These are phyloP conservation scores for Liasis olivaceus DNA, from an alignment of 2,797 vertebrate genomes.

Conservation along the genomic window DNA sequence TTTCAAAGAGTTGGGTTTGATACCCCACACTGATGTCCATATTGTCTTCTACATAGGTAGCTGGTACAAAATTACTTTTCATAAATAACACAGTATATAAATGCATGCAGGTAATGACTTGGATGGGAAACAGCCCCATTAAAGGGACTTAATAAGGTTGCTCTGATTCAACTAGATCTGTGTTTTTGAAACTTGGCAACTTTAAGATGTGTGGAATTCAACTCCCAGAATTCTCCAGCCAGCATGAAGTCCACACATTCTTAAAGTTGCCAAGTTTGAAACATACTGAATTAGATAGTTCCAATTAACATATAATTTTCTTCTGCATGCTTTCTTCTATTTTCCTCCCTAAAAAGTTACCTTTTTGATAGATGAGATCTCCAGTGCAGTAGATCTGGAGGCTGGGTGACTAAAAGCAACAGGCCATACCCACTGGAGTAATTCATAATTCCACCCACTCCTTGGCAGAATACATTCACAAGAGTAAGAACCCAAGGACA, in stretches of 20 bases:
- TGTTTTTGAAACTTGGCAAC: not conserved
- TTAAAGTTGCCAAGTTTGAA: not conserved
- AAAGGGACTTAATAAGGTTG: not conserved
- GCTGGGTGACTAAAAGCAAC: not conserved
- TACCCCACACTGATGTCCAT: not conserved
- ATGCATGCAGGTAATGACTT: not conserved
- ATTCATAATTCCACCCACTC: not conserved
- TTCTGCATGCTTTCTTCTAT: not conserved
- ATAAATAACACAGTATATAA: not conserved
- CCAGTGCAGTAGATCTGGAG: no score
- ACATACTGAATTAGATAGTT: not conserved
- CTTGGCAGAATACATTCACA: not conserved
- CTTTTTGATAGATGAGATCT: not conserved
- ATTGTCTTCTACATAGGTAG: not conserved
- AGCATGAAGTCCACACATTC: not conserved
- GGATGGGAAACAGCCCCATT: not conserved
- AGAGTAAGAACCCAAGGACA: not conserved
- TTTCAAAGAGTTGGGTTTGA: not conserved
- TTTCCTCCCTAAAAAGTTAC: not conserved
- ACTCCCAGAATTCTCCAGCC: not conserved
- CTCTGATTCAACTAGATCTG: not conserved
- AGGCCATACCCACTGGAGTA: not conserved
- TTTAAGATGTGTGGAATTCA: not conserved
- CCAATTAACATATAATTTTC: not conserved
- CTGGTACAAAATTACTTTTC: not conserved